Evolutionary conservation across 2,113 vertebrate species (phyloP).

Genomic region (Himantopus leucocephalus): DNA sequence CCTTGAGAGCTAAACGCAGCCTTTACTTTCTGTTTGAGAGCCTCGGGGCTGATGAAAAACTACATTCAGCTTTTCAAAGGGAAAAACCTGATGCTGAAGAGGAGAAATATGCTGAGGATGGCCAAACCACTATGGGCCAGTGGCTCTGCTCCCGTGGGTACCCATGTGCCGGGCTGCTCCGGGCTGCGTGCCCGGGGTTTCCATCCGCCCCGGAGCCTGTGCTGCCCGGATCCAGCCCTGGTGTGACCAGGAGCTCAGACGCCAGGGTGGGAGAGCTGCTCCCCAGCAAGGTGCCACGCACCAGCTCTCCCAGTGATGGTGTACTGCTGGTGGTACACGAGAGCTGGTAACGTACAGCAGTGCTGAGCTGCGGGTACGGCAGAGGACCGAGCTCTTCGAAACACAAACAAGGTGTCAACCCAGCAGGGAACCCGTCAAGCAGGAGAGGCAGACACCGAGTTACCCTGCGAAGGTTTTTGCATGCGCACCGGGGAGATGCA

Average conservation of each 20-base stretch:
- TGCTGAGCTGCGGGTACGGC: accelerated
- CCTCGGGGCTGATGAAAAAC: background rate
- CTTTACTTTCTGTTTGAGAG: background rate
- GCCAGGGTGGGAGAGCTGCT: background rate
- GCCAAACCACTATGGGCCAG: background rate
- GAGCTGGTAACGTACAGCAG: too few relatives aligned
- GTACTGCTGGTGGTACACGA: background rate
- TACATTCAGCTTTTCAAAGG: background rate
- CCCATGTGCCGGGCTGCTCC: background rate
- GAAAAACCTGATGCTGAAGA: background rate
- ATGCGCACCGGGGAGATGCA: accelerated
- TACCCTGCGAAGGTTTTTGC: background rate
- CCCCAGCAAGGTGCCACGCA: background rate
- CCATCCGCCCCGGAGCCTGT: background rate
- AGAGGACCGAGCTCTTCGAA: background rate
- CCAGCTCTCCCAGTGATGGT: background rate
- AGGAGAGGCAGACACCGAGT: background rate
- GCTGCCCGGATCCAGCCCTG: background rate
- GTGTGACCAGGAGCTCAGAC: accelerated
- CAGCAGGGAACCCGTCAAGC: background rate
- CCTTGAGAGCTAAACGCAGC: background rate
- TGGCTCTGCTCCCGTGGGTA: background rate
- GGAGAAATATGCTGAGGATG: background rate
- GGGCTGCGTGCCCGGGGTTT: background rate
- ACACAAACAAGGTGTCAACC: background rate